Conservation (phyloP, 2,797 vertebrate genomes). For the Eulemur albifrons region DNA sequence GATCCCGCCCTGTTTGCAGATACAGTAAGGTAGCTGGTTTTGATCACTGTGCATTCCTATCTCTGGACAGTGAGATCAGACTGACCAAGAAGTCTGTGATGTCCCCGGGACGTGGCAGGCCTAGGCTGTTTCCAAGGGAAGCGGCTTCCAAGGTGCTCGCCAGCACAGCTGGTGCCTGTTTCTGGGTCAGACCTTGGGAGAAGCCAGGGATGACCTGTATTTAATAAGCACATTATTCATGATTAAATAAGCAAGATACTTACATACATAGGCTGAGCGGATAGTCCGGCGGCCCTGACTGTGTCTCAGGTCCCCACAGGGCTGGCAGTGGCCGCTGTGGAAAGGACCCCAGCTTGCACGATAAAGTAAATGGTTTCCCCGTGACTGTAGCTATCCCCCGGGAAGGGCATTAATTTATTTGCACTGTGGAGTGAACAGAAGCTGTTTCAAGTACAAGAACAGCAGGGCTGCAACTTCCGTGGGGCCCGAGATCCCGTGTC, state of each 20-base stretch:
- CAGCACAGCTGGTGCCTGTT: background rate
- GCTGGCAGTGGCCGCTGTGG: background rate
- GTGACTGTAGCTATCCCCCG: background rate
- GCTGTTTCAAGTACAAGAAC: background rate
- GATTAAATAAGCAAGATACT: background rate
- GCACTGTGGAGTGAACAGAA: background rate
- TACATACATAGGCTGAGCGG: background rate
- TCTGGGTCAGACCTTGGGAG: background rate
- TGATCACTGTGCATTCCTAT: slow-evolving; percentile 19
- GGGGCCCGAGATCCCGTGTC: background rate
- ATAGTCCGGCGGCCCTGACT: fast-evolving
- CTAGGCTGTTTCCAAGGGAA: background rate
- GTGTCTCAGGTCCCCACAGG: background rate
- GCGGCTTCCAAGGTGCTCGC: background rate
- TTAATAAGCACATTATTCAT: background rate
- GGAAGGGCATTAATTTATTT: background rate
- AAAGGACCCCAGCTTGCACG: background rate
- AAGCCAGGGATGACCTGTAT: background rate
- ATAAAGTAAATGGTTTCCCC: background rate
- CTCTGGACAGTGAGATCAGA: background rate
- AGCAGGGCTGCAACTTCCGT: background rate
- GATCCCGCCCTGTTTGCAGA: slow-evolving; percentile 90
- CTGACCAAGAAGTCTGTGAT: background rate
- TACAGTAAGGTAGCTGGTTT: slow-evolving; percentile 87
- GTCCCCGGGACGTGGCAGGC: fast-evolving